Percentiles rank a stretch among this genome's conserved stretches.
phyloP scores from a whole-genome alignment of 2,888 invertebrate species.

The Opisthograptis luteolata region DNA sequence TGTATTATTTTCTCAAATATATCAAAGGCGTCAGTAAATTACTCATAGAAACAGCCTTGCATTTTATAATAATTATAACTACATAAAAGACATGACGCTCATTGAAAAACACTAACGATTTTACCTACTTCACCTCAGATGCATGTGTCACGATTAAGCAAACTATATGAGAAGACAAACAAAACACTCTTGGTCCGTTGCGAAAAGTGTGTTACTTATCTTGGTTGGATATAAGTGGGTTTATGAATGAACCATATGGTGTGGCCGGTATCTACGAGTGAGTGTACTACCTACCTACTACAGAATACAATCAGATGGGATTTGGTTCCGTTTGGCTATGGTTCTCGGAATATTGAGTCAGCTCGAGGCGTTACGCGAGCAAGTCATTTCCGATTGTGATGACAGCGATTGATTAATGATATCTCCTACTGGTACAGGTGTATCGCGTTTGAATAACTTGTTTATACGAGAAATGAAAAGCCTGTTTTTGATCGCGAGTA shows the following conservation, averaged over 20 bases:
- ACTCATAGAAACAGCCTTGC: slow-evolving; percentile 12
- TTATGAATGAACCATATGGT: slow-evolving; percentile 71
- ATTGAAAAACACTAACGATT: slow-evolving; percentile 61
- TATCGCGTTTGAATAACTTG: neutral
- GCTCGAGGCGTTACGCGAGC: slow-evolving; percentile 41
- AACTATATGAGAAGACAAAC: slow-evolving; percentile 56
- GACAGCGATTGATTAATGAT: slow-evolving; percentile 40
- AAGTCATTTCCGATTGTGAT: slow-evolving; percentile 64
- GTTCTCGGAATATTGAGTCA: slow-evolving; percentile 59
- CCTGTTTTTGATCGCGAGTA: too few relatives aligned
- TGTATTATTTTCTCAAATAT: neutral
- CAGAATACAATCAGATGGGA: slow-evolving; percentile 46
- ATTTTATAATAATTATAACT: slow-evolving; percentile 29
- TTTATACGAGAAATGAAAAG: too few relatives aligned
- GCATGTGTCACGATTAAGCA: slow-evolving; percentile 59
- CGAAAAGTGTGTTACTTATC: slow-evolving; percentile 53
- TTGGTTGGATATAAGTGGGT: slow-evolving; percentile 52
- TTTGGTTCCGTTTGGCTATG: slow-evolving; percentile 50
- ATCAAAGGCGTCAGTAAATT: neutral
- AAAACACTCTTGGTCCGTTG: slow-evolving; percentile 43
- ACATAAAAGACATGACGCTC: slow-evolving; percentile 60
- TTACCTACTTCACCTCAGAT: slow-evolving; percentile 42
- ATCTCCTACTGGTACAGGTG: neutral
- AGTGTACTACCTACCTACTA: slow-evolving; percentile 45
- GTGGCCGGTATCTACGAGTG: slow-evolving; percentile 43